Conservation (phyloP, 37 sponge, comb jelly and placozoan genomes). For the Lycopodina hypogea region DNA sequence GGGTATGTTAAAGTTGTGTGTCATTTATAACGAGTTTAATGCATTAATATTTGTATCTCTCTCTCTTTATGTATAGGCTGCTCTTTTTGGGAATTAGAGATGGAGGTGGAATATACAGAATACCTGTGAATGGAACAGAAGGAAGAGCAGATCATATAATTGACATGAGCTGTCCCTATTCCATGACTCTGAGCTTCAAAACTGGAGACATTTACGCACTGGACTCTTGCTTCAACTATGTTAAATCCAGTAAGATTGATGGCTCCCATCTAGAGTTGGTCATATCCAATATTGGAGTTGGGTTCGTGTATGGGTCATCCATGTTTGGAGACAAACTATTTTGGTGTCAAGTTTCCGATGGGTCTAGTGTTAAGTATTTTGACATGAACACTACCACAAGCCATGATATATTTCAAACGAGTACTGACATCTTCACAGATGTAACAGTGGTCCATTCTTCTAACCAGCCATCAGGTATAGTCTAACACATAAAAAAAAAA, state of each 20-base stretch:
- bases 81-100: background rate
- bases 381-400: background rate
- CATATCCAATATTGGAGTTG: background rate
- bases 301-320: background rate
- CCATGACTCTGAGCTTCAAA: background rate
- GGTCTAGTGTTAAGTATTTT: background rate
- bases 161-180: background rate
- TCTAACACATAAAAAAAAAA: too few species aligned
- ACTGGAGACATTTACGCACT: background rate
- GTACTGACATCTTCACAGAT: background rate
- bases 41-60: too few species aligned
- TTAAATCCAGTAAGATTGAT: background rate
- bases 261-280: background rate
- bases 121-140: background rate
- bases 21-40: too few species aligned
- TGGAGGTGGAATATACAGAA: background rate
- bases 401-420: background rate
- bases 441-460: conserved; percentile 5
- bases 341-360: background rate
- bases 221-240: background rate
- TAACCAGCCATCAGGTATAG: conserved; percentile 21
- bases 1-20: too few species aligned
- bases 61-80: background rate
- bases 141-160: too few species aligned
- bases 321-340: background rate